Evolutionary conservation across 2,888 invertebrate genomes (phyloP).

Genomic region (Meganola albula): DNA sequence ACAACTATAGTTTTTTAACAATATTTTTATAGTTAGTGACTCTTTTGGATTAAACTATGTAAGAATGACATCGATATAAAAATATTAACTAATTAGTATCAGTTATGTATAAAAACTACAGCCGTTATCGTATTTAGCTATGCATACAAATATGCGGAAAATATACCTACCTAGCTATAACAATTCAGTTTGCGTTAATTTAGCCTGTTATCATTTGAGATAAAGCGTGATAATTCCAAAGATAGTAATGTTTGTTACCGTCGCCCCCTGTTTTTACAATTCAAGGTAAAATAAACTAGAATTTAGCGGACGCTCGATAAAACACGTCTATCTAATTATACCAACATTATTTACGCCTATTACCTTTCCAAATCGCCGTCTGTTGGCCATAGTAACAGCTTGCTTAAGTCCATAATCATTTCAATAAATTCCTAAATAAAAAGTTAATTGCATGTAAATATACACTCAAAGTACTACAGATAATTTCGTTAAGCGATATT

Average conservation of each 20-base stretch:
- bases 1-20: too few species aligned
- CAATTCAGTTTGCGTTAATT: constrained; percentile 45
- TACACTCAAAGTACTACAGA: constrained; percentile 9
- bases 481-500: constrained; percentile 13
- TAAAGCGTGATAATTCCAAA: constrained; percentile 61
- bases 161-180: too few species aligned
- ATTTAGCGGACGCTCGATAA: neutral
- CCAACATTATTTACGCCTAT: neutral
- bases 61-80: constrained; percentile 19
- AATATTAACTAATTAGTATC: too few species aligned
- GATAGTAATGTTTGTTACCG: constrained; percentile 39
- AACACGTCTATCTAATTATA: constrained; percentile 10
- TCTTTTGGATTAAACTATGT: too few species aligned
- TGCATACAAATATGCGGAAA: too few species aligned
- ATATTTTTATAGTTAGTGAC: too few species aligned
- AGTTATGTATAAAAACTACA: too few species aligned
- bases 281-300: constrained; percentile 28
- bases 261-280: constrained; percentile 29
- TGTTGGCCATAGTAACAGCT: neutral
- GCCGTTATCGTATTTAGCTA: too few species aligned
- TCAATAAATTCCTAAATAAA: constrained; percentile 1
- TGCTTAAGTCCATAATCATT: neutral
- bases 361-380: constrained; percentile 1
- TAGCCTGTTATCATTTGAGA: constrained; percentile 46
- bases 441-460: constrained; percentile 14